A percentile compares a stretch with the other conserved stretches of the same genome.
Evolutionary conservation across 2,797 vertebrate species (phyloP).

Genomic region (Hoplostethus mediterraneus): DNA sequence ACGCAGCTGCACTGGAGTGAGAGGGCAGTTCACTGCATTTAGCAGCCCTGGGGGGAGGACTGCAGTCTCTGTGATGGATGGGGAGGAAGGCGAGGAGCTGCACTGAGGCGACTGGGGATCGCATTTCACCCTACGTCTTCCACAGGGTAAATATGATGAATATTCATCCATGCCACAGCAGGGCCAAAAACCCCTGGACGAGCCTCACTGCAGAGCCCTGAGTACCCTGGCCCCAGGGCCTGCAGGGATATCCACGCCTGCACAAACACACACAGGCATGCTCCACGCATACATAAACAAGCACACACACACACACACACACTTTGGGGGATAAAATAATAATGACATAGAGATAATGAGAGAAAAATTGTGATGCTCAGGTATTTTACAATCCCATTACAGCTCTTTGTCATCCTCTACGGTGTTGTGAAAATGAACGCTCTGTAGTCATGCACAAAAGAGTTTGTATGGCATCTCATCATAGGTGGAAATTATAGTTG

Average conservation of each 20-base stretch:
- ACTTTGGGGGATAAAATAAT: neutral
- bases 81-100: constrained; percentile 27
- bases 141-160: constrained; percentile 59
- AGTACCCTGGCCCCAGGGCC: neutral
- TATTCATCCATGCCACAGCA: constrained; percentile 47
- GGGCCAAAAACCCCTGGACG: neutral
- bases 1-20: constrained; percentile 7
- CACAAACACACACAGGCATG: neutral
- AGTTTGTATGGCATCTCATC: neutral
- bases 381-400: neutral
- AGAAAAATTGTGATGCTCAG: neutral
- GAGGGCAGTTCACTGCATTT: constrained; percentile 1
- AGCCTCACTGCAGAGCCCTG: constrained; percentile 2
- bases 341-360: neutral
- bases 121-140: constrained; percentile 52
- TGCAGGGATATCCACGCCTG: neutral
- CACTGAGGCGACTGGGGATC: constrained; percentile 36
- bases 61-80: constrained; percentile 49
- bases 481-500: neutral
- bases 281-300: neutral
- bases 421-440: neutral
- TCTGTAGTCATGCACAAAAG: neutral
- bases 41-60: constrained; percentile 9
- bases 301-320: neutral
- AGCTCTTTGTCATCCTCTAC: neutral